phyloP scores from a whole-genome alignment of 2,888 invertebrate species.

The Augochlorella aurata region DNA sequence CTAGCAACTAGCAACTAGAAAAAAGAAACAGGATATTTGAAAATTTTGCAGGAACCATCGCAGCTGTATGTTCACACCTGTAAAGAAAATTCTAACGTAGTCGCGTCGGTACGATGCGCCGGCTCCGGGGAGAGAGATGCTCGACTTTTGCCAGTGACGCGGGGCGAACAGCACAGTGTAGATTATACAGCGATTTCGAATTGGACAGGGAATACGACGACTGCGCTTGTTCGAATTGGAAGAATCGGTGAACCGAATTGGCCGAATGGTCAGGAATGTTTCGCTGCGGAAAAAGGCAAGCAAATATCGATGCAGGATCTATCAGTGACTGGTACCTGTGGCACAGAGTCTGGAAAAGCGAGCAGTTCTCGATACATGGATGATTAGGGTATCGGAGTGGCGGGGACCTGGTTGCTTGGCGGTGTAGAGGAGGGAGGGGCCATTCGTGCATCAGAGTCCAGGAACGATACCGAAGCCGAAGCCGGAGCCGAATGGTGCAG shows the following conservation, averaged over 20 bases:
- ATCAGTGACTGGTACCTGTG: slow-evolving; percentile 26
- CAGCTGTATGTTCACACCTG: no score
- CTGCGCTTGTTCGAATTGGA: background rate
- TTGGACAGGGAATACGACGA: background rate
- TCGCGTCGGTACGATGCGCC: no score
- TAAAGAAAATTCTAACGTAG: no score
- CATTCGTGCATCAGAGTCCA: slow-evolving; percentile 72
- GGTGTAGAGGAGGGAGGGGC: slow-evolving; percentile 63
- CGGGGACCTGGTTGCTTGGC: background rate
- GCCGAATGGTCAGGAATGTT: slow-evolving; percentile 23
- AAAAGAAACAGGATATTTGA: background rate
- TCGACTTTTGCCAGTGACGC: no score
- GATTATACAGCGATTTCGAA: background rate
- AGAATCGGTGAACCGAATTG: slow-evolving; percentile 12
- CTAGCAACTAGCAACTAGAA: no score
- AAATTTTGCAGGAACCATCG: background rate
- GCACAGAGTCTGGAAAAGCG: slow-evolving; percentile 37
- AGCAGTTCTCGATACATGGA: slow-evolving; percentile 27
- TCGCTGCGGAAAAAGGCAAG: slow-evolving; percentile 13
- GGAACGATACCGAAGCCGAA: slow-evolving; percentile 62
- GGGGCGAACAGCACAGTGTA: no score
- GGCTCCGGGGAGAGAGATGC: no score
- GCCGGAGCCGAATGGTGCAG: slow-evolving; percentile 66
- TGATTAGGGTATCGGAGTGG: slow-evolving; percentile 12
- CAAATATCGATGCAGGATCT: slow-evolving; percentile 27